phyloP scores from a whole-genome alignment of 2,113 vertebrate species.

The Cochlearius cochlearius region DNA sequence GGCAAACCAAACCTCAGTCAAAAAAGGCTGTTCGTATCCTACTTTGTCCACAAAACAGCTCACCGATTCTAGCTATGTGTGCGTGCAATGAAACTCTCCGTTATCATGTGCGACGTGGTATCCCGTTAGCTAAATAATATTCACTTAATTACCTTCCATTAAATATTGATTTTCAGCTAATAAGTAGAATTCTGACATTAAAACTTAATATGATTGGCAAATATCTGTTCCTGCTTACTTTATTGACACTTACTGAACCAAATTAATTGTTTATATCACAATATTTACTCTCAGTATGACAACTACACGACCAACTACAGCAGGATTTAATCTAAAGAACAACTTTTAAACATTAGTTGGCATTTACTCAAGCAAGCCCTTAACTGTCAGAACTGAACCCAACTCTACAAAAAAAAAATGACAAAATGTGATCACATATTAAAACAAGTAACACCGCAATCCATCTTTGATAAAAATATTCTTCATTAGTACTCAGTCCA shows the following conservation, averaged over 20 bases:
- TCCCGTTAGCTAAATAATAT: neutral
- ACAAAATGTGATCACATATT: neutral
- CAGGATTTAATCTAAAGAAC: neutral
- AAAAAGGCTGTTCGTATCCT: neutral
- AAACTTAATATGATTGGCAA: slow-evolving; percentile 5
- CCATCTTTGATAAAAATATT: neutral
- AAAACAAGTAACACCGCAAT: neutral
- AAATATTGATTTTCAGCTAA: neutral
- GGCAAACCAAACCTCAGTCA: neutral
- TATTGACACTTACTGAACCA: neutral
- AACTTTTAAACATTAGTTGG: neutral
- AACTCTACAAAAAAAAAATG: neutral
- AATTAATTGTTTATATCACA: neutral
- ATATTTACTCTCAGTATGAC: neutral
- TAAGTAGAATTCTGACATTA: neutral
- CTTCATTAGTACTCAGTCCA: neutral
- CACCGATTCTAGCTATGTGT: neutral
- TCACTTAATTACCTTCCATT: neutral
- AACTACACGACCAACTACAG: neutral
- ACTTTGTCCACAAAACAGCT: neutral
- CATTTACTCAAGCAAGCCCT: neutral
- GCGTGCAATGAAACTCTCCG: accelerated
- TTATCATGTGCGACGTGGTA: neutral
- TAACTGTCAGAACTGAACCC: neutral
- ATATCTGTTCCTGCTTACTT: neutral